Conservation (phyloP, 2,113 vertebrate genomes). For the Camelus bactrianus region DNA sequence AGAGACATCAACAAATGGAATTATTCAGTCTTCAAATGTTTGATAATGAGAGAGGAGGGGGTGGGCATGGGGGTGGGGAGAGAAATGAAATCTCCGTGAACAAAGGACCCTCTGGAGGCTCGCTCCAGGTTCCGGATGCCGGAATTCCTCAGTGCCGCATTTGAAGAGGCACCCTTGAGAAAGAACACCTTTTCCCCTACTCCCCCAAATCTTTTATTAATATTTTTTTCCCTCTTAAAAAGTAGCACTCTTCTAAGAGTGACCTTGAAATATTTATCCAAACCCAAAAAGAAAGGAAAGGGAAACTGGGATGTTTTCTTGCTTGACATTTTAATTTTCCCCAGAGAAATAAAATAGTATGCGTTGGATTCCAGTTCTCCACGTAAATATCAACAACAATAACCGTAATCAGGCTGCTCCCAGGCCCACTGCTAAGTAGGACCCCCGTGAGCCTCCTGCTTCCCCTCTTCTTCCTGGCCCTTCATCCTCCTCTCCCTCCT, state of each 20-base stretch:
- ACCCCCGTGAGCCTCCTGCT: background rate
- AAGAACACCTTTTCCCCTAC: background rate
- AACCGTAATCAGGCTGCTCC: background rate
- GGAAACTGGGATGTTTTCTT: background rate
- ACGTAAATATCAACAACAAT: background rate
- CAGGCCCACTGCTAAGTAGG: background rate
- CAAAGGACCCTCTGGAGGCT: constrained; percentile 34
- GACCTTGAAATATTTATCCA: background rate
- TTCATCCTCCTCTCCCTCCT: accelerated
- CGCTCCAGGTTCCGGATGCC: background rate
- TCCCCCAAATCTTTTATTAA: background rate
- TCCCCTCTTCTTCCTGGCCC: background rate
- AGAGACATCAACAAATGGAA: background rate
- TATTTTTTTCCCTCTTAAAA: background rate
- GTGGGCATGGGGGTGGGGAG: background rate
- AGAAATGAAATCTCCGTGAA: background rate
- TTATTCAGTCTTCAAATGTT: constrained; percentile 53
- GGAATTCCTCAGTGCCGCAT: background rate
- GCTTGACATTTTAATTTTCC: background rate
- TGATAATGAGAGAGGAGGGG: constrained; percentile 28
- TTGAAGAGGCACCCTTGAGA: background rate
- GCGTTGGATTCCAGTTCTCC: background rate
- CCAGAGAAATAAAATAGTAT: background rate
- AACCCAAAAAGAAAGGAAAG: background rate
- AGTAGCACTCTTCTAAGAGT: background rate